Conservation (phyloP, 2,888 invertebrate genomes). For the Fragum fragum region DNA sequence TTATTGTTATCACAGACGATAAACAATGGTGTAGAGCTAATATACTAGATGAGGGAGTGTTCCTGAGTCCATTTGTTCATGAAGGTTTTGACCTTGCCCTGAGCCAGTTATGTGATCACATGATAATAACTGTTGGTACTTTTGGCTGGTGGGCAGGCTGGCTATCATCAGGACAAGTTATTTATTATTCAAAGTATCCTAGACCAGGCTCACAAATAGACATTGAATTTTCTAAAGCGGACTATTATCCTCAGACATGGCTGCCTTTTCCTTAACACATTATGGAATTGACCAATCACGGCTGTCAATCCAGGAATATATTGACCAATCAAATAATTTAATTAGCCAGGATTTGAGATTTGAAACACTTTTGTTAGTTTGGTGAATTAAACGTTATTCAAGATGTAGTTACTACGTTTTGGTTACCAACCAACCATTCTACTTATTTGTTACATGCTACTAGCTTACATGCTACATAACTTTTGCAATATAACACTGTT, state of each 20-base stretch:
- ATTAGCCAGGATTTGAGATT: too few species aligned
- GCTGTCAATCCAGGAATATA: too few species aligned
- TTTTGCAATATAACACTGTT: too few species aligned
- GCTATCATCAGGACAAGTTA: constrained; percentile 48
- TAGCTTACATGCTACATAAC: too few species aligned
- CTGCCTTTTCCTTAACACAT: constrained; percentile 29
- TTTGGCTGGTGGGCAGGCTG: constrained; percentile 65
- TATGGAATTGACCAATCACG: too few species aligned
- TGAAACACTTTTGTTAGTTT: too few species aligned
- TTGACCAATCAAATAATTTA: too few species aligned
- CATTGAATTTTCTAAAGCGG: constrained; percentile 17
- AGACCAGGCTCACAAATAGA: constrained; percentile 45
- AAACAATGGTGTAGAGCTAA: constrained; percentile 55
- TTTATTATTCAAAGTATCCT: constrained; percentile 47
- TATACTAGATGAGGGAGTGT: constrained; percentile 24
- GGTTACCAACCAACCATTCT: too few species aligned
- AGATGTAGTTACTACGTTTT: too few species aligned
- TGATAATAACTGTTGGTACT: constrained; percentile 54
- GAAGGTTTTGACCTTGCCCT: constrained; percentile 45
- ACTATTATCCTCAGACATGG: constrained; percentile 50
- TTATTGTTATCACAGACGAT: constrained; percentile 56
- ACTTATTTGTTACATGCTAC: too few species aligned
- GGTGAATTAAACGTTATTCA: too few species aligned
- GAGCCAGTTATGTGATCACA: constrained; percentile 45
- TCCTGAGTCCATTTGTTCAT: constrained; percentile 29